These are phyloP conservation scores for Stenodera caucasica DNA, from an alignment of 2,888 invertebrate genomes.

Conservation along the genomic window DNA sequence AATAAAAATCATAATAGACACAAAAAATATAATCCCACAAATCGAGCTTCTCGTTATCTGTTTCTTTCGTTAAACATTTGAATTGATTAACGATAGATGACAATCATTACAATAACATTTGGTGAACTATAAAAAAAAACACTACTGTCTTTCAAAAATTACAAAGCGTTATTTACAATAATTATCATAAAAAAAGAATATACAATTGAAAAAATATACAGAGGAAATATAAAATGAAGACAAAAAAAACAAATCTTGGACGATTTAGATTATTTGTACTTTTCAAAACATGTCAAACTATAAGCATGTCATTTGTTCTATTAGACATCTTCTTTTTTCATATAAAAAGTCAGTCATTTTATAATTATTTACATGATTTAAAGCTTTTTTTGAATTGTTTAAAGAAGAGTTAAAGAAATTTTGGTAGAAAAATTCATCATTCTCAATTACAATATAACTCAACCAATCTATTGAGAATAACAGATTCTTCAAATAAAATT, in stretches of 20 bases:
- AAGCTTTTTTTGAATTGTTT: no score
- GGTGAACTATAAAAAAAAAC: slow-evolving; percentile 13
- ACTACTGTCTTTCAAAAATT: slow-evolving; percentile 13
- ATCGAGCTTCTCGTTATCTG: slow-evolving; percentile 22
- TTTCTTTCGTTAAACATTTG: slow-evolving; percentile 18
- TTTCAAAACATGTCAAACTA: slow-evolving; percentile 44
- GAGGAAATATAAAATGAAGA: slow-evolving; percentile 3
- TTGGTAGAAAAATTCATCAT: slow-evolving; percentile 14
- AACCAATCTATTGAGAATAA: neutral
- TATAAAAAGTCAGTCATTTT: slow-evolving; percentile 38
- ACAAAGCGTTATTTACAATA: slow-evolving; percentile 22
- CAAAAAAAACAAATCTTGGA: slow-evolving; percentile 30
- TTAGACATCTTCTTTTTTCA: slow-evolving; percentile 36
- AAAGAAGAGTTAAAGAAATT: no score
- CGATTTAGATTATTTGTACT: slow-evolving; percentile 36
- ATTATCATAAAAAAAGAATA: slow-evolving; percentile 13
- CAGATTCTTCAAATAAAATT: neutral
- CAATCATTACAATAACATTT: slow-evolving; percentile 19
- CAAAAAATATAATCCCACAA: slow-evolving; percentile 25
- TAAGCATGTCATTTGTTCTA: slow-evolving; percentile 41
- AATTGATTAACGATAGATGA: slow-evolving; percentile 38
- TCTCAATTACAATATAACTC: slow-evolving; percentile 9
- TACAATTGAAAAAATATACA: slow-evolving; percentile 17
- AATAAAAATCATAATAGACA: slow-evolving; percentile 17
- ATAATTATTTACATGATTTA: slow-evolving; percentile 22